Percentiles rank a stretch among this genome's conserved stretches.
Evolutionary conservation across 2,113 vertebrate genomes (phyloP).

Genomic region (Phyllostomus hastatus): DNA sequence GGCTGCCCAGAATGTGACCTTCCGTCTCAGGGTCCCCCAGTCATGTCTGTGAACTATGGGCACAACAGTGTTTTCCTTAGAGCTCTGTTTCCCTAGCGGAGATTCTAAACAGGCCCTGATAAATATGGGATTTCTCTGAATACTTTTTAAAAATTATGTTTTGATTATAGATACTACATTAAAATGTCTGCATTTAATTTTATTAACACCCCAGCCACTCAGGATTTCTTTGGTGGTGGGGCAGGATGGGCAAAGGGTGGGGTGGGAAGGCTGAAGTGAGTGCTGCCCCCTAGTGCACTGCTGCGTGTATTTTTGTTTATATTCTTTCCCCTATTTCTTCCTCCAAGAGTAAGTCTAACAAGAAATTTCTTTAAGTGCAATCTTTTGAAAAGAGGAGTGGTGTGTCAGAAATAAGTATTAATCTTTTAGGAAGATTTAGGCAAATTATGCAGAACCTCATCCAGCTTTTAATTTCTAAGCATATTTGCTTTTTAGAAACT

Average conservation of each 20-base stretch:
- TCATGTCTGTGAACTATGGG: background rate
- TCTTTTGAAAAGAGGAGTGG: constrained; percentile 29
- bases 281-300: background rate
- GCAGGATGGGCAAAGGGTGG: fast-evolving
- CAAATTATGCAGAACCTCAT: background rate
- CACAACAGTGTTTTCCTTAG: background rate
- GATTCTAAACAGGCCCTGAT: background rate
- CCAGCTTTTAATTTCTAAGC: constrained; percentile 44
- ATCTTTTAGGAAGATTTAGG: constrained; percentile 55
- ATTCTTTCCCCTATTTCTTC: background rate
- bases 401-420: constrained; percentile 27
- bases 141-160: background rate
- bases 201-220: background rate
- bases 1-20: background rate
- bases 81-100: background rate
- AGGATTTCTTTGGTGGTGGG: background rate
- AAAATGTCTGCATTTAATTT: constrained; percentile 13
- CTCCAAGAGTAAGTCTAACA: background rate
- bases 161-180: background rate
- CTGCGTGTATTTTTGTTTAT: background rate
- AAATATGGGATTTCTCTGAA: background rate
- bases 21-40: no score
- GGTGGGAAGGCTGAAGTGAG: background rate
- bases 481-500: constrained; percentile 37
- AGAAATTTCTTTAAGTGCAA: constrained; percentile 22